These are phyloP conservation scores for Poecilia latipinna DNA, from an alignment of 2,113 vertebrate species.

Conservation along the genomic window DNA sequence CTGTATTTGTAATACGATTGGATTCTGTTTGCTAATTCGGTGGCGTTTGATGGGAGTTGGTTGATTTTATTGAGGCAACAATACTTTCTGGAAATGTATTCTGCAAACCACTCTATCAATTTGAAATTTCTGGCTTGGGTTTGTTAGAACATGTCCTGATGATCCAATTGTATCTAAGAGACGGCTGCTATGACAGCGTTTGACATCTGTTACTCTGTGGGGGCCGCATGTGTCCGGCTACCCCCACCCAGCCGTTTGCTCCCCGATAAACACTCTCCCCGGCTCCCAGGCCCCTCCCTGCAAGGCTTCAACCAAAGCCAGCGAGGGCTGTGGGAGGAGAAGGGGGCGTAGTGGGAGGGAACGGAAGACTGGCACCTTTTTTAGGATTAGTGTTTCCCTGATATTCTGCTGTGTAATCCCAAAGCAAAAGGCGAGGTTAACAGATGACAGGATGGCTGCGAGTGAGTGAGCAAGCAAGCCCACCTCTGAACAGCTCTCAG, in stretches of 20 bases:
- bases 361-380: slow-evolving; percentile 72
- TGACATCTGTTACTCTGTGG: slow-evolving; percentile 68
- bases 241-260: slow-evolving; percentile 22
- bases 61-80: no score
- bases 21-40: no score
- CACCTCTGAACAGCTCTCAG: slow-evolving; percentile 54
- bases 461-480: slow-evolving; percentile 56
- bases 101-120: not conserved
- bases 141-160: not conserved
- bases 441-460: slow-evolving; percentile 60
- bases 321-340: slow-evolving; percentile 34
- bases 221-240: slow-evolving; percentile 38
- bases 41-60: no score
- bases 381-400: slow-evolving; percentile 79
- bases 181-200: slow-evolving; percentile 39
- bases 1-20: no score
- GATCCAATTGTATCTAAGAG: slow-evolving; percentile 25
- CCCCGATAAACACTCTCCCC: not conserved
- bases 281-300: slow-evolving; percentile 10
- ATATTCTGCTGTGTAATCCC: slow-evolving; percentile 78
- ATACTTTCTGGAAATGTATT: not conserved
- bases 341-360: slow-evolving; percentile 44
- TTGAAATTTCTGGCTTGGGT: not conserved
- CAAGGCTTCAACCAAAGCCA: slow-evolving; percentile 3
- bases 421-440: slow-evolving; percentile 64